These are phyloP conservation scores for Zosterops japonicus DNA, from an alignment of 2,113 vertebrate species.

Conservation along the genomic window DNA sequence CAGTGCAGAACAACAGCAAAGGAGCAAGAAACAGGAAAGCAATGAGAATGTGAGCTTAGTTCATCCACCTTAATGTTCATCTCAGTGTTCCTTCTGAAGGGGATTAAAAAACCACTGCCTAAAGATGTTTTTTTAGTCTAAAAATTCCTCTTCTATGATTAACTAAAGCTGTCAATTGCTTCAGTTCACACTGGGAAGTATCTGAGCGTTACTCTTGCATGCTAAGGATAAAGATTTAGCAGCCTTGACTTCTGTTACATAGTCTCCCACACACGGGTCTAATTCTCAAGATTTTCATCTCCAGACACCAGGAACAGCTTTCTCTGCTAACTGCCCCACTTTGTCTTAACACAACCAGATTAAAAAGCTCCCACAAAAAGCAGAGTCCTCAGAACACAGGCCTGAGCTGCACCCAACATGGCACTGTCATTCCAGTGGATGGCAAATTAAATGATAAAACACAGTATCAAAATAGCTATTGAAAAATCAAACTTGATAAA, in stretches of 20 bases:
- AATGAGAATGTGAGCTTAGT: neutral
- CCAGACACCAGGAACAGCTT: neutral
- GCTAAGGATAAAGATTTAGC: neutral
- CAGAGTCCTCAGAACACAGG: neutral
- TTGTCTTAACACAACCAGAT: neutral
- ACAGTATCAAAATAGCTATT: neutral
- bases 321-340: neutral
- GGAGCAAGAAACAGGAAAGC: neutral
- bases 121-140: neutral
- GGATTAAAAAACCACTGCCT: neutral
- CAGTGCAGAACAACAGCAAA: accelerated
- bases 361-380: neutral
- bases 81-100: neutral
- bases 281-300: neutral
- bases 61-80: neutral
- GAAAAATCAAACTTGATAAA: conserved; percentile 59
- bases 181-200: neutral
- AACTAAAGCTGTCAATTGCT: neutral
- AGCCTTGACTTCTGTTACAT: neutral
- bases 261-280: neutral
- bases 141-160: neutral
- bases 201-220: neutral
- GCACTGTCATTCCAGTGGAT: neutral
- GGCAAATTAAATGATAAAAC: neutral
- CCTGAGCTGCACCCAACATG: neutral